Evolutionary conservation across 1,140 invertebrate genomes (phyloP).

Genomic region (Mycetomoellerius zeteki): DNA sequence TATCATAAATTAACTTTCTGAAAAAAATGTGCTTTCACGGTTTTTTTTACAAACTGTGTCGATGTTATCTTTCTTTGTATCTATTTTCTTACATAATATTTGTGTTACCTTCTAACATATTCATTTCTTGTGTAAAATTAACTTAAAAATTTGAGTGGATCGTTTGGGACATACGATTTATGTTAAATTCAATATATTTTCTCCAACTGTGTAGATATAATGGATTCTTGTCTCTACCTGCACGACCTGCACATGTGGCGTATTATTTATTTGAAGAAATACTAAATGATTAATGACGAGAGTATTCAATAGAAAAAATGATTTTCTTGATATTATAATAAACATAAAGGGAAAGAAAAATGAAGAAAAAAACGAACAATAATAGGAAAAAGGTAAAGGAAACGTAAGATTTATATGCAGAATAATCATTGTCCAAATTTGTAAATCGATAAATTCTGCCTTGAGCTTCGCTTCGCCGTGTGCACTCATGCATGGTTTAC

Average conservation of each 20-base stretch:
- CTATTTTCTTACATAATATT: too few relatives aligned
- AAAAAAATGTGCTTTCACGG: too few relatives aligned
- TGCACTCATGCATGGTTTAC: conserved; percentile 43
- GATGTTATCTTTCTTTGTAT: too few relatives aligned
- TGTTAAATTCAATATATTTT: too few relatives aligned
- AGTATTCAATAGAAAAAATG: not conserved
- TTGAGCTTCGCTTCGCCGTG: not conserved
- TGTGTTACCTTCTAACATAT: too few relatives aligned
- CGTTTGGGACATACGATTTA: too few relatives aligned
- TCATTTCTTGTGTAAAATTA: too few relatives aligned
- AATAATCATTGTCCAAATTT: conserved; percentile 6
- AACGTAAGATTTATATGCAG: not conserved
- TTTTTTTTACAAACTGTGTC: too few relatives aligned
- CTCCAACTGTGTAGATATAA: not conserved
- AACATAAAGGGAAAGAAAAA: not conserved
- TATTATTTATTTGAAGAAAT: not conserved
- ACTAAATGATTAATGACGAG: not conserved
- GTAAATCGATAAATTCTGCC: conserved; percentile 14
- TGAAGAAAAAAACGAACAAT: not conserved
- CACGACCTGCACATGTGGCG: too few relatives aligned
- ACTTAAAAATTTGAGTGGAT: too few relatives aligned
- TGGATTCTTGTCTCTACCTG: not conserved
- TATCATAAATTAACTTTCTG: too few relatives aligned
- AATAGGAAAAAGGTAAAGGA: not conserved
- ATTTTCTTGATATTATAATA: not conserved